These are phyloP conservation scores for Eristalis tenax DNA, from an alignment of 2,888 invertebrate genomes.

Conservation along the genomic window DNA sequence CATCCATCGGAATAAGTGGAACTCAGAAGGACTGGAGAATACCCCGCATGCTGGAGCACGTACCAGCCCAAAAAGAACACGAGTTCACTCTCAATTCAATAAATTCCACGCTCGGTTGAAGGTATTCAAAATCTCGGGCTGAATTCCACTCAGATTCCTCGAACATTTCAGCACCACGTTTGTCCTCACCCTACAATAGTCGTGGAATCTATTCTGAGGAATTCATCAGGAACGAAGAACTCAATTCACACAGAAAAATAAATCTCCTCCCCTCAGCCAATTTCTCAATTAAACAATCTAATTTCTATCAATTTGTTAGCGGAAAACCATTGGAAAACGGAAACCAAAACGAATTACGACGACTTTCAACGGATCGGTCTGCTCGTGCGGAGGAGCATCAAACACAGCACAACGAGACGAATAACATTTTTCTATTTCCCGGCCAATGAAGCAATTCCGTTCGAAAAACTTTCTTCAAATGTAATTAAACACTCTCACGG, in stretches of 20 bases:
- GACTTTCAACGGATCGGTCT: constrained; percentile 38
- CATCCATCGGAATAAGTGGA: too few relatives aligned
- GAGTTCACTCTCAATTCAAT: too few relatives aligned
- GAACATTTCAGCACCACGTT: too few relatives aligned
- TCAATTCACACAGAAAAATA: neutral
- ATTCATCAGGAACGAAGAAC: neutral
- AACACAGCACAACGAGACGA: constrained; percentile 34
- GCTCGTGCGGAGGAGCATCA: neutral
- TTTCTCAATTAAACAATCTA: constrained; percentile 59
- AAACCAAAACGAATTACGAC: constrained; percentile 66
- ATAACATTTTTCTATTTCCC: constrained; percentile 58
- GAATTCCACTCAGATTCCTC: too few relatives aligned
- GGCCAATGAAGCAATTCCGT: constrained; percentile 60
- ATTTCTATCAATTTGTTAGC: constrained; percentile 62
- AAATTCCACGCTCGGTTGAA: too few relatives aligned
- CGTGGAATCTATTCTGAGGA: neutral
- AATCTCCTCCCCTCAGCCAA: constrained; percentile 38
- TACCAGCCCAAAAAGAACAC: too few relatives aligned
- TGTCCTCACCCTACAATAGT: neutral
- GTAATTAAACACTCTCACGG: constrained; percentile 57
- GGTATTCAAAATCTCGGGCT: too few relatives aligned
- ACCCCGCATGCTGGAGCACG: too few relatives aligned
- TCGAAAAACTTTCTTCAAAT: constrained; percentile 54
- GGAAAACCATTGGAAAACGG: constrained; percentile 65
- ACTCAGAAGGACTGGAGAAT: too few relatives aligned